Evolutionary conservation across 2,113 vertebrate species (phyloP), one percentile per base, ranked within the genome.

Genomic region (Sapayoa aenigma): DNA sequence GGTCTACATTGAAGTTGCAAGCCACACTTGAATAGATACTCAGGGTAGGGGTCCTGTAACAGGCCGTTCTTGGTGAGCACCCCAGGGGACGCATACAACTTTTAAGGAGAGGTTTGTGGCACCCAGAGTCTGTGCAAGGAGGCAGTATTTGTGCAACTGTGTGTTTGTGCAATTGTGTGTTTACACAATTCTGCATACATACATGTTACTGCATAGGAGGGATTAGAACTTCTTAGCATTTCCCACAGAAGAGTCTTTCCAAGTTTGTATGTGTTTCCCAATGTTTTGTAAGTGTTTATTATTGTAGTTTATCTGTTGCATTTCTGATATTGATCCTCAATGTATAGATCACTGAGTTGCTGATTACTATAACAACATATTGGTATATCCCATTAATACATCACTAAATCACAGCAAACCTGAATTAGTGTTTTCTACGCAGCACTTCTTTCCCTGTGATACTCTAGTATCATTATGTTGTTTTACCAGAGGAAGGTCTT

Each of bases 201-300:
- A 11, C 4, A 0, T 14, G 5, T 37, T 37, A 11, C 28, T n/a
- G 25, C 11, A 1, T 0, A 0, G 0, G 3, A 33, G 14, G 12
- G 15, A 21, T 55, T 52, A 63, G 7, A 53, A 6, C 17, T 56
- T 37, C 72, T 15, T 30, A 25, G 3, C 15, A 8, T 67, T 84
- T 71, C 14, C 23, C 72, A 4, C 1, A 23, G n/a, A 58, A 71
- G 2, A 5, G 7, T 69, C 24, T 53, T 71, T 30, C 41, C 23
- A 52, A 30, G 6, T 16, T 5, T 67, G 7, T 41, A 23, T 9
- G 3, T 41, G 17, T 75, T 78, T 23, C 23, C 7, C 46, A 20
- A 25, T 16, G 7, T 53, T 81, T 78, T 37, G 2, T 11, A 59
- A 49, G 6, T 39, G 12, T 30, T 52, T 71, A 14, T 33, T 47